These are phyloP conservation scores for Ectemnius cavifrons DNA, from an alignment of 2,888 invertebrate species.

Conservation along the genomic window DNA sequence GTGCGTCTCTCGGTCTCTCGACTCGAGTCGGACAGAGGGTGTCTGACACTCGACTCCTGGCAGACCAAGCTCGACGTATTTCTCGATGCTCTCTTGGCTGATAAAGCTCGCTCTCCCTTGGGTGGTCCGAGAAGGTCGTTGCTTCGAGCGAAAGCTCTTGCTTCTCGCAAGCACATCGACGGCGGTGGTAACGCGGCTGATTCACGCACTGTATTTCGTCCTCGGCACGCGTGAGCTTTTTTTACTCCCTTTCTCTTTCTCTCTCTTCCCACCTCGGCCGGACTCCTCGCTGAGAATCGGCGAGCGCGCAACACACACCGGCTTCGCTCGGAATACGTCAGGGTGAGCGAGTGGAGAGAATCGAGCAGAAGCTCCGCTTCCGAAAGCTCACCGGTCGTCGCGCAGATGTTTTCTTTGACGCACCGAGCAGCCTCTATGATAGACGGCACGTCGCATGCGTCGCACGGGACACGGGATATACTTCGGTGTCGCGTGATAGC, in stretches of 20 bases:
- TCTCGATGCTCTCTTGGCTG: no score
- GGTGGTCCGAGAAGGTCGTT: no score
- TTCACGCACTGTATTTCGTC: constrained; percentile 19
- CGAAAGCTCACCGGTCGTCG: constrained; percentile 30
- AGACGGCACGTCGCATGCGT: constrained; percentile 54
- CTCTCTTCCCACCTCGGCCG: constrained; percentile 13
- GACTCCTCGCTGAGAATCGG: constrained; percentile 16
- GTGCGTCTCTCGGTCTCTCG: not conserved
- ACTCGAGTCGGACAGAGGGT: not conserved
- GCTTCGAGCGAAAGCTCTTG: not conserved
- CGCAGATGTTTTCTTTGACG: constrained; percentile 48
- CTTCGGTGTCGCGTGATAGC: constrained; percentile 25
- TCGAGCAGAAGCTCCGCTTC: constrained; percentile 16
- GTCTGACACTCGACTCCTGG: no score
- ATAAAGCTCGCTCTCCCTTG: no score
- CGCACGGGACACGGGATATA: constrained; percentile 16
- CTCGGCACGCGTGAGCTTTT: constrained; percentile 43
- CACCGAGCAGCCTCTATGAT: constrained; percentile 31
- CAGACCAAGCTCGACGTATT: no score
- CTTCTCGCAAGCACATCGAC: not conserved
- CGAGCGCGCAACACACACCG: constrained; percentile 37
- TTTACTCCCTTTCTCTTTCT: constrained; percentile 13
- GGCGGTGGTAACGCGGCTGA: constrained; percentile 5
- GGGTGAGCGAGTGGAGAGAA: constrained; percentile 23
- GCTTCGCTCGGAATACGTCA: constrained; percentile 32